Evolutionary conservation across 92 coral and sea anemone species (phyloP).

Genomic region (Diadumene lineata): DNA sequence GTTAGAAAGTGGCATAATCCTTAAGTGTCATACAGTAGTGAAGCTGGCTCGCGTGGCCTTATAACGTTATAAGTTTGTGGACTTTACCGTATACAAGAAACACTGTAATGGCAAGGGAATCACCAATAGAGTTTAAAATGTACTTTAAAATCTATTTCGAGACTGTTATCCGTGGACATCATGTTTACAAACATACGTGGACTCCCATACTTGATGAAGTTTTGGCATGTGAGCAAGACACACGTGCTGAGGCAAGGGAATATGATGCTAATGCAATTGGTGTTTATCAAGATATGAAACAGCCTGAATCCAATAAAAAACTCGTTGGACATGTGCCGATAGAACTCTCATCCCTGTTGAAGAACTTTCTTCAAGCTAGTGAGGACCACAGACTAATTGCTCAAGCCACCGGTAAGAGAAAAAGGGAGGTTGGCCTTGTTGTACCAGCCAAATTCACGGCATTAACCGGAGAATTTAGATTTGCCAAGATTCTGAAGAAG

Average conservation of each 20-base stretch:
- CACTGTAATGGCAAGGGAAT: too few relatives aligned
- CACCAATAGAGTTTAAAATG: slow-evolving; percentile 3
- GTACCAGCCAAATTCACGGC: slow-evolving; percentile 49
- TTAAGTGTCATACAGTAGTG: slow-evolving; percentile 5
- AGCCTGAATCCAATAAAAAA: slow-evolving; percentile 28
- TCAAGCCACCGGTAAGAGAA: slow-evolving; percentile 41
- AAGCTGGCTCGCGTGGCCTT: not conserved
- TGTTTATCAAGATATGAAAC: slow-evolving; percentile 13
- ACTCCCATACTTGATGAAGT: slow-evolving; percentile 58
- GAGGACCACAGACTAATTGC: slow-evolving; percentile 40
- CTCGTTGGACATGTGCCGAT: slow-evolving; percentile 56
- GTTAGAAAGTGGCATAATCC: slow-evolving; percentile 23
- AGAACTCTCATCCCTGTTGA: slow-evolving; percentile 40
- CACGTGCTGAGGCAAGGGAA: slow-evolving; percentile 39
- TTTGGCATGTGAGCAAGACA: slow-evolving; percentile 52
- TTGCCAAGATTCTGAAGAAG: slow-evolving; percentile 38
- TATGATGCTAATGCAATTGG: slow-evolving; percentile 39
- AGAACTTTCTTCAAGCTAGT: slow-evolving; percentile 43
- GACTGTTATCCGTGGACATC: slow-evolving; percentile 39
- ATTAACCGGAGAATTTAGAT: slow-evolving; percentile 10
- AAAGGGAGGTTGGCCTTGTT: slow-evolving; percentile 36
- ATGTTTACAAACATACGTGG: slow-evolving; percentile 41
- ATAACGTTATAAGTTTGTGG: slow-evolving; percentile 1
- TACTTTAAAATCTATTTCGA: slow-evolving; percentile 40
- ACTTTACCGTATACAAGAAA: too few relatives aligned